Evolutionary conservation across 2,888 invertebrate genomes (phyloP).

Genomic region (Epistrophe grossulariae): DNA sequence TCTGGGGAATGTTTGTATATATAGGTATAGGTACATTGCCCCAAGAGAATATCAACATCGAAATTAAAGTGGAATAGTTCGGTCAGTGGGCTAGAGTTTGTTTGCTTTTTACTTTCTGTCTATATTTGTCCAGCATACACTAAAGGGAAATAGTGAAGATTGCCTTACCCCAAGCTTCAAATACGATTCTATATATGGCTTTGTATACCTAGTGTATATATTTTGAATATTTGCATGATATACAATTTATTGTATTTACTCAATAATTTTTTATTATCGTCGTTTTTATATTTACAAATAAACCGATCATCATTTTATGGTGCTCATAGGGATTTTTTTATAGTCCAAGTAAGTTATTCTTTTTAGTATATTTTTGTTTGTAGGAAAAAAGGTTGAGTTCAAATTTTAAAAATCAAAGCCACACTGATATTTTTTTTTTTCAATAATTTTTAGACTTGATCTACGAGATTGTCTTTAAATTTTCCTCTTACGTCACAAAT

Average conservation of each 20-base stretch:
- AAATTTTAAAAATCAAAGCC: too few relatives aligned
- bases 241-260: slow-evolving; percentile 52
- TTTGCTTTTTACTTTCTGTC: neutral
- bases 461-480: too few relatives aligned
- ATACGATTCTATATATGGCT: neutral
- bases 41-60: slow-evolving; percentile 35
- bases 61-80: slow-evolving; percentile 36
- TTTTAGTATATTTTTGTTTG: neutral
- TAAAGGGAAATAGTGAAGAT: too few relatives aligned
- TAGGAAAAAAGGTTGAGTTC: too few relatives aligned
- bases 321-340: neutral
- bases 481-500: too few relatives aligned
- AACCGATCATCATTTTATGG: slow-evolving; percentile 34
- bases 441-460: too few relatives aligned
- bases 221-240: slow-evolving; percentile 24
- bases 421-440: too few relatives aligned
- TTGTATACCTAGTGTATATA: neutral
- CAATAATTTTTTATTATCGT: slow-evolving; percentile 27
- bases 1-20: neutral
- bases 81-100: slow-evolving; percentile 21
- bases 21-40: neutral
- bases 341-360: neutral
- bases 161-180: neutral
- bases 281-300: slow-evolving; percentile 2
- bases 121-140: slow-evolving; percentile 13